Base-by-base conservation (phyloP, 2,888 invertebrate genomes). In the Cantharis rufa region DNA sequence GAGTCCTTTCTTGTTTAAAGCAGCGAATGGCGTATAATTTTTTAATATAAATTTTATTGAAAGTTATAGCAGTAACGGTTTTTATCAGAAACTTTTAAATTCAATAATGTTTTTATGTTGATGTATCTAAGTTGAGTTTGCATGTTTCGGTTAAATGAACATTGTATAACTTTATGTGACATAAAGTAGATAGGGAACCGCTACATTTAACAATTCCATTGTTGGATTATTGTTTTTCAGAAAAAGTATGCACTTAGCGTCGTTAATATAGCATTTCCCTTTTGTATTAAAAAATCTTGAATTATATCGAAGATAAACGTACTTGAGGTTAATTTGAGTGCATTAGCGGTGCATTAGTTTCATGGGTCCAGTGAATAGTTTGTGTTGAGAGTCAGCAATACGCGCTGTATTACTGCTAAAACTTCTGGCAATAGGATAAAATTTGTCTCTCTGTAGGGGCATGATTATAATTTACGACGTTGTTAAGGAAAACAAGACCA, bases 401-500 rank as follows among this genome's bases (percentile, higher is more conserved):
- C 64, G 21, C 64, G 64, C 24, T 21, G 13, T 63, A 66, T 66
- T 66, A 66, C 64, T 13, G 24, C 64, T 18, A n/a, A 24, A 66
- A 66, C 21, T 66, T 66, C 21, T 66, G 24, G 64, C 64, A 66
- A 66, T 66, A 21, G 64, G 64, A 66, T 18, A 21, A 66, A 66
- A 66, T 66, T 66, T 66, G 64, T 66, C 64, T 66, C 64, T 24
- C 64, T 21, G 64, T 66, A 66, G 64, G 48, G 64, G 64, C 13
- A 66, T 66, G 64, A 66, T 66, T 66, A 66, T 66, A 66, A 66
- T 66, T 66, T 66, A 66, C 24, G 18, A 24, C 64, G 64, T 66
- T 66, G 64, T 66, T 66, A 66, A 66, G 64, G 64, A 66, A 66
- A 66, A 66, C 24, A 66, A 66, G 64, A 66, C 64, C 64, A 66